Evolutionary conservation across 2,888 invertebrate genomes (phyloP).

Genomic region (Belgica antarctica): DNA sequence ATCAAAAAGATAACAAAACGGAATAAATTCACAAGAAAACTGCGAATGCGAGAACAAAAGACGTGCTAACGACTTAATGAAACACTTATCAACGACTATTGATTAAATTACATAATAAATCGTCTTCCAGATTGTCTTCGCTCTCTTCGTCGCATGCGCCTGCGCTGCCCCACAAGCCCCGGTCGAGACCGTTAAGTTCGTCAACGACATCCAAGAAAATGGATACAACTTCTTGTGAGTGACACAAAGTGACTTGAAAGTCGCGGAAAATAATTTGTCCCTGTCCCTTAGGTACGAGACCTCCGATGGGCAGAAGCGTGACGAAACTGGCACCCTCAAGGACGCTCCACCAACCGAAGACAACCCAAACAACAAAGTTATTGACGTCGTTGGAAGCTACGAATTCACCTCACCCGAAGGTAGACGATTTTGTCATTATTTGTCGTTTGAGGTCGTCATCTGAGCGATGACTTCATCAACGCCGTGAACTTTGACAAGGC

Average conservation of each 20-base stretch:
- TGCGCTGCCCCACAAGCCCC: slow-evolving; percentile 34
- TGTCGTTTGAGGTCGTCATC: background rate
- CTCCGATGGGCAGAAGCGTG: slow-evolving; percentile 35
- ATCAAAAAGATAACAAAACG: background rate
- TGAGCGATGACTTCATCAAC: background rate
- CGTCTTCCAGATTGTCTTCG: slow-evolving; percentile 32
- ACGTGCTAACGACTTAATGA: background rate
- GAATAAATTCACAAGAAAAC: background rate
- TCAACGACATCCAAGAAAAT: slow-evolving; percentile 35
- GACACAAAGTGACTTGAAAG: background rate
- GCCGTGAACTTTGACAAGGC: background rate
- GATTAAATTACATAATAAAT: background rate
- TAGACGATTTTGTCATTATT: background rate
- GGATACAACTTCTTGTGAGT: slow-evolving; percentile 36
- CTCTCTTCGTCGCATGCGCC: slow-evolving; percentile 37
- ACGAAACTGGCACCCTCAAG: slow-evolving; percentile 39
- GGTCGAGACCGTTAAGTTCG: slow-evolving; percentile 36
- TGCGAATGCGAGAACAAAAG: background rate
- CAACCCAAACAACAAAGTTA: slow-evolving; percentile 40
- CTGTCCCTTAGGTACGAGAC: slow-evolving; percentile 38
- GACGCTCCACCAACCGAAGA: slow-evolving; percentile 42
- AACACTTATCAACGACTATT: background rate
- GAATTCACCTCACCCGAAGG: slow-evolving; percentile 36
- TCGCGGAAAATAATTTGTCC: too few relatives aligned
- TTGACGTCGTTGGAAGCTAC: slow-evolving; percentile 37